Evolutionary conservation across 2,113 vertebrate genomes (phyloP), one percentile per base, ranked within the genome.

Genomic region (Ageneiosus marmoratus): DNA sequence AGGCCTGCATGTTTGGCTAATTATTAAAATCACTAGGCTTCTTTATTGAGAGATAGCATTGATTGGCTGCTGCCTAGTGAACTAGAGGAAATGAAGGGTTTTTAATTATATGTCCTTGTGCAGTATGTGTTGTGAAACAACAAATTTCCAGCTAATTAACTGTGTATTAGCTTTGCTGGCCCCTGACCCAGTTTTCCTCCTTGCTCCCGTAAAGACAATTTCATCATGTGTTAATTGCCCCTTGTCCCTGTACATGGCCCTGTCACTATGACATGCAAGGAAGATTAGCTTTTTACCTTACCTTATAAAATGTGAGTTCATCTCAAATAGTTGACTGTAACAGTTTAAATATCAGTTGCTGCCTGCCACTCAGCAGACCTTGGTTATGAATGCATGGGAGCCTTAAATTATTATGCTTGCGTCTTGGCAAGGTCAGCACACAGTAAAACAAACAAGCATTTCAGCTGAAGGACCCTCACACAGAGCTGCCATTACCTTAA

Each of bases 21-120:
- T 88, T 88, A 89, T 88, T 88, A 92, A 91, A 88, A 91, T 90
- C 88, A 88, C 86, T 72, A 87, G 16, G 65, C 37, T 34, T 29
- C 72, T 56, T 50, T 76, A 46, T 53, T 79, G 77, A 60, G 27
- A 27, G 77, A 51, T 51, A 41, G n/a, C 41, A 32, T n/a, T 56
- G 83, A 87, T 88, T 91, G 88, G 87, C 84, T 46, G 83, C 77
- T 63, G 85, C 78, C 77, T 73, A 56, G 65, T 81, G 50, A 70
- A 60, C 32, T 80, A 81, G 46, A 62, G 53, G 84, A 85, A 73
- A 85, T 10, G 51, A 80, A 72, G 41, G 67, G 22, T 73, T 29
- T 60, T 44, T 41, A 58, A 60, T 63, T 34, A 20, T 20, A 32
- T 29, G 80, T 79, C 50, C 24, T 9, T 53, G 51, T 79, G 69